Base-by-base conservation (phyloP, 2,113 vertebrate genomes). In the Riparia riparia region DNA sequence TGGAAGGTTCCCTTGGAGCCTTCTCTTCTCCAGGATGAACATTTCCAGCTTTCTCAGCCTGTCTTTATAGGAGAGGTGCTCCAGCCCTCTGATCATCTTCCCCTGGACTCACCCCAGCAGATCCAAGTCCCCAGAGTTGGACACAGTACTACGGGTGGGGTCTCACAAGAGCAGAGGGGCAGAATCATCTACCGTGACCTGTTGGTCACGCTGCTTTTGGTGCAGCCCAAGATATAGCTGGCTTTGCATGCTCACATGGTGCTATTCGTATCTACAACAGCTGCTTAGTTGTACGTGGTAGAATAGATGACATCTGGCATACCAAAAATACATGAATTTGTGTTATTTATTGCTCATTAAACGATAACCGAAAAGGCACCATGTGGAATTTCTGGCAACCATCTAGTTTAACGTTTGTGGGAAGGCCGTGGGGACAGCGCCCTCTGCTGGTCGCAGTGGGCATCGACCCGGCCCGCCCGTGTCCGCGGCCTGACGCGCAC, bases 371-470 rank as follows among this genome's bases (percentile, higher is more conserved):
- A 79, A 78, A 82, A 80, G 34, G 41, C 13, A 87, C 11, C 41
- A 9, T 1, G 21, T 12, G 32, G 63, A 81, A 79, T 34, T 71
- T 39, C 32, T 66, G 50, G 24, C 42, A 81, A 87, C 50, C 14
- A 15, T 0, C 50, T 12, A 50, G 10, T 14, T 34, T 7, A 34
- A 14, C 1, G 11, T 68, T 78, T n/a, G 39, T 20, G 3, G 42
- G 37, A 22, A 79, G 11, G 22, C 41, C 64, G 88, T 8, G 73
- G n/a, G 64, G 73, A 69, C 66, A 79, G 88, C 68, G 49, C 97
- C 64, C 96, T 83, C 98, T 98, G 81, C 90, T 97, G 98, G 74
- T 70, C 58, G 44, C 41, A 18, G 13, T 7, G 6, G 7, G 54
- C 83, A 77, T 39, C 47, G 45, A 79, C 50, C 74, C 31, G 41